A percentile compares a stretch with the other conserved stretches of the same genome.
phyloP scores from a whole-genome alignment of 2,113 vertebrate genomes.

The Platichthys stellatus region DNA sequence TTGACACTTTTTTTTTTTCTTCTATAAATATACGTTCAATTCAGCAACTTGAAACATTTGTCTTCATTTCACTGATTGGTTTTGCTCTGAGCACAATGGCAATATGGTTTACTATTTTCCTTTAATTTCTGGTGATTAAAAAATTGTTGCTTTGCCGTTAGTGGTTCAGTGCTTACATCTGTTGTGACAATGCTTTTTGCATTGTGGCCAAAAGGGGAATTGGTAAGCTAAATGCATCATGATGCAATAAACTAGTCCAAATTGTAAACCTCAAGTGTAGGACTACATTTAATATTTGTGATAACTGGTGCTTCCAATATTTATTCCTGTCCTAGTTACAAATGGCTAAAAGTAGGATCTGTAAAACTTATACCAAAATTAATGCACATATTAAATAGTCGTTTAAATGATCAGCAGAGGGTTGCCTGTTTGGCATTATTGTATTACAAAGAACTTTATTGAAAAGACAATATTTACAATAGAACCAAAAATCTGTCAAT shows the following conservation, averaged over 20 bases:
- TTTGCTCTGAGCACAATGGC: not conserved
- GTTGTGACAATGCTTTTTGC: too few relatives aligned
- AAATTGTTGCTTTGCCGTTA: not conserved
- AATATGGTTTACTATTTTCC: not conserved
- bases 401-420: too few relatives aligned
- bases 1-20: not conserved
- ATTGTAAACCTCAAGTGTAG: too few relatives aligned
- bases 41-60: not conserved
- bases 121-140: not conserved
- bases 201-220: too few relatives aligned
- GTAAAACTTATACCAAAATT: too few relatives aligned
- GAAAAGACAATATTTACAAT: conserved; percentile 83
- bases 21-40: conserved; percentile 50
- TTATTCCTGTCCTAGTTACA: too few relatives aligned
- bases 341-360: too few relatives aligned
- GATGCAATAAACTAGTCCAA: too few relatives aligned
- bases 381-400: too few relatives aligned
- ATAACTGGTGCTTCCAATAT: too few relatives aligned
- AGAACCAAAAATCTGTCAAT: conserved; percentile 66
- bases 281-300: too few relatives aligned
- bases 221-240: too few relatives aligned
- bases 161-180: not conserved
- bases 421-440: not conserved
- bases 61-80: not conserved
- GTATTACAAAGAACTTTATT: conserved; percentile 77